Base-by-base conservation (phyloP, 2,888 invertebrate species). In the Arge pagana region DNA sequence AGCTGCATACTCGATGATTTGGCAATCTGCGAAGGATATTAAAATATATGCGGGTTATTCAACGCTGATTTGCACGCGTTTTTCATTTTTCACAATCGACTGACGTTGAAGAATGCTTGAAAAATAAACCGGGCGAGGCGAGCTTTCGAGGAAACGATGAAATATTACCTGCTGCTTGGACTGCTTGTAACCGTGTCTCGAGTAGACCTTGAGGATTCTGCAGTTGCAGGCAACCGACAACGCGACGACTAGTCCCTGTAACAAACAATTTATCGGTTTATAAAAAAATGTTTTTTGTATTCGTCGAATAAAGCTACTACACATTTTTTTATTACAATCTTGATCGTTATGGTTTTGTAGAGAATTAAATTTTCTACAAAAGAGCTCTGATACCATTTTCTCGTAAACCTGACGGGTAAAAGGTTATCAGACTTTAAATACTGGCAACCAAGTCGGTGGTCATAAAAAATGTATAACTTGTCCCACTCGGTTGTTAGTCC, bases 181-280 rank as follows among this genome's bases (percentile, higher is more conserved):
- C 37, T 70, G 72, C 50, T 70, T 71, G 57, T 70, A 63, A 30
- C 73, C 70, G 56, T 74, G 73, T 51, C 72, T 71, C 43, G 75
- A 72, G 61, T 76, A 76, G 49, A 74, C 70, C 57, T 76, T 76
- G 48, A 76, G 64, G 16, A 76, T 70, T 50, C 72, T 64, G 61
- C 84, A 84, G 72, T 85, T 84, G 70, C 85, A 85, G 18, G 85
- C 84, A 48, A 85, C 84, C 54, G 83, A 78, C 66, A 84, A 76
- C 11, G 85, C 82, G 50, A 86, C 81, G 58, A 84, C 78, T 54
- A 85, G 79, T 31, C 86, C 87, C 77, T 86, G 77, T 50, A 26
- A 48, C 36, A 48, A 35, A 8, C 4, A n/a, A 7, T 35, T 8
- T 4, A 15, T 35, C 7, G 8, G 2, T 11, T 16, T 4, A 13